Evolutionary conservation across 2,113 vertebrate species (phyloP), one percentile per base, ranked within the genome.

Genomic region (Sander vitreus): DNA sequence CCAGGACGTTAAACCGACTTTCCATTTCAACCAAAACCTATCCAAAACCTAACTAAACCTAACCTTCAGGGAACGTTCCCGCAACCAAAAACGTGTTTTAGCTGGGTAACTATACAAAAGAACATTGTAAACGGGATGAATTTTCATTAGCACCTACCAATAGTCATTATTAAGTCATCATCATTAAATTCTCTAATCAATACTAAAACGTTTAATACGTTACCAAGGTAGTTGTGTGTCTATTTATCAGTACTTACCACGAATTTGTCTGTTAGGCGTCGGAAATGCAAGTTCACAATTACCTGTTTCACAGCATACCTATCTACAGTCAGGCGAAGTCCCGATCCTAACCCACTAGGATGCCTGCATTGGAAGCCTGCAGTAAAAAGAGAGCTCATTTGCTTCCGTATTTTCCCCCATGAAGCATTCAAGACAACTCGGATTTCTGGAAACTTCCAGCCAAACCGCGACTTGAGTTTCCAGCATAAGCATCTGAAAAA

Each of bases 261-360:
- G 13, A 14, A 3, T 25, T 58, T 65, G 18, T 69, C 18, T 54
- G 39, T 43, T 47, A 8, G 19, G 16, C 4, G 19, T 13, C 6
- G 13, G 15, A 36, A 75, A 39, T 19, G 6, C n/a, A 43, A 14
- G 1, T 33, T 76, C 30, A 58, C 15, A 25, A 66, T 36, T 55
- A 78, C 75, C 80, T 53, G 75, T 83, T 83, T 62, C 50, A 70
- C 80, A 54, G 33, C 73, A 78, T 76, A 63, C n/a, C 47, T 63
- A 9, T 47, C 14, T 16, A 25, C 21, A 64, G n/a, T 39, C 10
- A 12, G 1, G 39, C 23, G 3, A 19, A 6, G 19, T 11, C 5
- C 4, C 0, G 8, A 18, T 1, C 11, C 18, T 16, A 5, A 19
- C 51, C 33, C 33, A 33, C 50, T 27, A 27, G 30, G 8, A 36